phyloP scores from a whole-genome alignment of 2,113 vertebrate genomes.

The Paraplagusia blochii region DNA sequence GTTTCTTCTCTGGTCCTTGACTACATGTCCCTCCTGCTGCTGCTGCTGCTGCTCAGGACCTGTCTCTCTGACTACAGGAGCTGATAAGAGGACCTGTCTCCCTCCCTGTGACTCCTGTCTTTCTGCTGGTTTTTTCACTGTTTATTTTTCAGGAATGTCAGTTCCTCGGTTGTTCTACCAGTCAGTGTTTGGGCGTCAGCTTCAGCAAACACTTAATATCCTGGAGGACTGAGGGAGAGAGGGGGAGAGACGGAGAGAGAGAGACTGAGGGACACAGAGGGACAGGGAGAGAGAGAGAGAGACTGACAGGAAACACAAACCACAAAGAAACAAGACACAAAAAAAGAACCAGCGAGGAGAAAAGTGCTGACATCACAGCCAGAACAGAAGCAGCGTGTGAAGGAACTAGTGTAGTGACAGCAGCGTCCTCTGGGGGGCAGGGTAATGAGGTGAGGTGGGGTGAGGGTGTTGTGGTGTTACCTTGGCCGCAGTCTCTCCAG shows the following conservation, averaged over 20 bases:
- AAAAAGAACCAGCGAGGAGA: neutral
- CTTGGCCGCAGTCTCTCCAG: slow-evolving; percentile 75
- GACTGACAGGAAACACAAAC: slow-evolving; percentile 14
- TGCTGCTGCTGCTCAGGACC: neutral
- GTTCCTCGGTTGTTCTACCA: slow-evolving; percentile 43
- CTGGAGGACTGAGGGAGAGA: slow-evolving; percentile 61
- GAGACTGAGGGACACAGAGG: no score
- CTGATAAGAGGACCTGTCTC: slow-evolving; percentile 43
- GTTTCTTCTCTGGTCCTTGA: no score
- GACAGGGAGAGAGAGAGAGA: no score
- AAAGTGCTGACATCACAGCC: slow-evolving; percentile 28
- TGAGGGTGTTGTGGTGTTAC: slow-evolving; percentile 53
- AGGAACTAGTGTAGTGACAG: neutral
- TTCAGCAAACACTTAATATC: slow-evolving; percentile 78
- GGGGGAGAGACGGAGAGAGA: neutral
- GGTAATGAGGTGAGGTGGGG: neutral
- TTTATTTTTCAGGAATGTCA: slow-evolving; percentile 61
- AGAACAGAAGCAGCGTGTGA: neutral
- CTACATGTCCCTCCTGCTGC: no score
- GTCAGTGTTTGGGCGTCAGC: slow-evolving; percentile 70
- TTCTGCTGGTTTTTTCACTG: slow-evolving; percentile 34
- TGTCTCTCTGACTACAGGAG: slow-evolving; percentile 29
- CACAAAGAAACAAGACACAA: neutral
- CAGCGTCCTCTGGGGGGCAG: neutral
- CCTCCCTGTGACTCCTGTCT: neutral